A percentile compares a stretch with the other conserved stretches of the same genome.
Conservation (phyloP, 2,888 invertebrate genomes). For the Dendrolimus houi region DNA sequence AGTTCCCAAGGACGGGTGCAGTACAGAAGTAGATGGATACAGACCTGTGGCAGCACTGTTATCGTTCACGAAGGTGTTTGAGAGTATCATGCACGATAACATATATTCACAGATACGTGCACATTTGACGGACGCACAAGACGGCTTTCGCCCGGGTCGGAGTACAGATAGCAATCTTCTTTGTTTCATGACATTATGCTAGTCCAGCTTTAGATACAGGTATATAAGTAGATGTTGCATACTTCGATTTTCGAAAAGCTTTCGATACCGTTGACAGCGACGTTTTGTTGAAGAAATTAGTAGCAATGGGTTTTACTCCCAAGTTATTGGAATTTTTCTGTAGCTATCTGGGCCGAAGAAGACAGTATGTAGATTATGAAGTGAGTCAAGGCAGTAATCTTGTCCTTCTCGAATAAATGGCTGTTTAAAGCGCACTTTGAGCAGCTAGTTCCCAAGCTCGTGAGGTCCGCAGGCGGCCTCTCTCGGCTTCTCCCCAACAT, state of each 20-base stretch:
- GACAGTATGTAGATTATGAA: neutral
- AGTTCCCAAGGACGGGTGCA: neutral
- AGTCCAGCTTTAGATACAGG: neutral
- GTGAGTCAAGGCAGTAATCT: too few species aligned
- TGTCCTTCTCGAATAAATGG: too few species aligned
- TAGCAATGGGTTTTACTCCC: neutral
- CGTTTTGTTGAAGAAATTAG: neutral
- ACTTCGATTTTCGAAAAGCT: neutral
- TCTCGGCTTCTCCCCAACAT: too few species aligned
- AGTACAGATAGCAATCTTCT: neutral
- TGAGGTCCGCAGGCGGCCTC: too few species aligned
- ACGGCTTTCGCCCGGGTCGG: neutral
- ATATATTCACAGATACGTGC: neutral
- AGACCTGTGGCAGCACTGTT: neutral
- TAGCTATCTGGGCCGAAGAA: neutral
- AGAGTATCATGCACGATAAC: neutral
- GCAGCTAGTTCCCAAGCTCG: too few species aligned
- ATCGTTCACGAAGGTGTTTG: neutral
- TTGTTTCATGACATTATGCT: neutral
- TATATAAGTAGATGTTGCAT: neutral
- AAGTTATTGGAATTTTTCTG: neutral
- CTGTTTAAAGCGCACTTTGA: too few species aligned
- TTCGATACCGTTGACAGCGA: neutral
- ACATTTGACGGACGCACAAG: slow-evolving; percentile 2
- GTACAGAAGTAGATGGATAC: neutral